phyloP scores from a whole-genome alignment of 2,888 invertebrate species.

The Ceriagrion tenellum region DNA sequence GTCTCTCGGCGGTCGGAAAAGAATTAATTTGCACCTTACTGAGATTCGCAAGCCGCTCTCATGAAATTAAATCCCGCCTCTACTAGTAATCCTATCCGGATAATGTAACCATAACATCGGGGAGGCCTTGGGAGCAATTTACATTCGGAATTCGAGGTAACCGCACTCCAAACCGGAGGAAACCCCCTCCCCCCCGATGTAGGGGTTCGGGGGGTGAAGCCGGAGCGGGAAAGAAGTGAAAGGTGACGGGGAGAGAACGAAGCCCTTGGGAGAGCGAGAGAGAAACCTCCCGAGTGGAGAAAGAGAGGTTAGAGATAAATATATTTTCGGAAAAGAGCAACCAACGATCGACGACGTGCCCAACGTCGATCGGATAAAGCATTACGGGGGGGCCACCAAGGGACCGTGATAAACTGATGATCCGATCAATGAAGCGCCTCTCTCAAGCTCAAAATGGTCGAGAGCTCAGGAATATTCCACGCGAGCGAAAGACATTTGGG shows the following conservation, averaged over 20 bases:
- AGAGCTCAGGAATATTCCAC: neutral
- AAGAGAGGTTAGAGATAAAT: neutral
- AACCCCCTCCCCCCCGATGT: neutral
- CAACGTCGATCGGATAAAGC: neutral
- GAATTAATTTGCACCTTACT: too few relatives aligned
- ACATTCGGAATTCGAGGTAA: neutral
- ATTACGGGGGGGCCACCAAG: neutral
- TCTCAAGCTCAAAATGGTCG: neutral
- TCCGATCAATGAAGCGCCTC: neutral
- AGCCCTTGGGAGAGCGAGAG: neutral
- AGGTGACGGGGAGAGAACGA: neutral
- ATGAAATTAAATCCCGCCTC: neutral
- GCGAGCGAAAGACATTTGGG: neutral
- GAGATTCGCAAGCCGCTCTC: too few relatives aligned
- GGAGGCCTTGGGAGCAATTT: neutral
- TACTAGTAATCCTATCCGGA: neutral
- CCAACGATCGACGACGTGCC: neutral
- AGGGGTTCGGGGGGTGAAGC: neutral
- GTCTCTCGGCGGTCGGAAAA: too few relatives aligned
- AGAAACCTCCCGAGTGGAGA: too few relatives aligned
- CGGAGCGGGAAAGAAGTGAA: neutral
- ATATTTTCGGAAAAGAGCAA: constrained; percentile 5
- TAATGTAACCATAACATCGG: neutral
- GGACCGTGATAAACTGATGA: neutral
- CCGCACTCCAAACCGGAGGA: neutral